Base-by-base conservation (phyloP, 2,113 vertebrate genomes). In the Antennarius striatus region DNA sequence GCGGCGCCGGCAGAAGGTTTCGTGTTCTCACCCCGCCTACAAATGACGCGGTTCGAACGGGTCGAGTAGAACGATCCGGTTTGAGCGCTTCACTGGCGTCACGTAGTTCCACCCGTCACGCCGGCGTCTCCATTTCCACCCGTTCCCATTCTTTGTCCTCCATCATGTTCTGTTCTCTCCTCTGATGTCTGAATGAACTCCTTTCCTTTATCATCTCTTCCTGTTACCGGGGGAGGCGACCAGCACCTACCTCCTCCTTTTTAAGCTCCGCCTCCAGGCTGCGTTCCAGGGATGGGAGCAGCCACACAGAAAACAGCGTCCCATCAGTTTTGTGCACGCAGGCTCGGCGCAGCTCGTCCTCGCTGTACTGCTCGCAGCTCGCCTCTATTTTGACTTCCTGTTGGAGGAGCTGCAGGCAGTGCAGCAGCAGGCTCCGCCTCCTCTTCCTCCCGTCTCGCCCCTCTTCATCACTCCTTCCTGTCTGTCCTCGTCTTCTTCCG, bases 311-410 rank as follows among this genome's bases (percentile, higher is more conserved):
- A 77, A 93, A 87, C 22, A 22, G 95, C 96, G 95, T 96, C 95
- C 95, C 95, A 95, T 97, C 95, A 97, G 95, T 97, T 97, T 96
- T 97, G 95, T 96, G 95, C 95, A 94, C 93, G 94, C 95, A 96
- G 95, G 95, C 92, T 91, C 78, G 68, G 77, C 77, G 85, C 65
- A 68, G 72, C 62, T 61, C 28, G 6, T 7, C 50, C 76, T 69
- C 45, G 22, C 90, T 76, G 82, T 81, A 81, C 94, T 93, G 88
- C 28, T 91, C 74, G 60, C 67, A 66, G 79, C 88, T 93, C 89
- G 84, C 85, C 72, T 36, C 7, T 15, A 66, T n/a, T 9, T 22
- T 61, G 1, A 1, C 28, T 6, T 47, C 67, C 15, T 63, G 17
- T 4, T 76, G 68, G 84, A 81, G 14, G 89, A 94, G 92, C 91